Percentiles rank a stretch among this genome's conserved stretches.
Evolutionary conservation across 2,797 vertebrate genomes (phyloP).

Genomic region (Tapirus indicus): DNA sequence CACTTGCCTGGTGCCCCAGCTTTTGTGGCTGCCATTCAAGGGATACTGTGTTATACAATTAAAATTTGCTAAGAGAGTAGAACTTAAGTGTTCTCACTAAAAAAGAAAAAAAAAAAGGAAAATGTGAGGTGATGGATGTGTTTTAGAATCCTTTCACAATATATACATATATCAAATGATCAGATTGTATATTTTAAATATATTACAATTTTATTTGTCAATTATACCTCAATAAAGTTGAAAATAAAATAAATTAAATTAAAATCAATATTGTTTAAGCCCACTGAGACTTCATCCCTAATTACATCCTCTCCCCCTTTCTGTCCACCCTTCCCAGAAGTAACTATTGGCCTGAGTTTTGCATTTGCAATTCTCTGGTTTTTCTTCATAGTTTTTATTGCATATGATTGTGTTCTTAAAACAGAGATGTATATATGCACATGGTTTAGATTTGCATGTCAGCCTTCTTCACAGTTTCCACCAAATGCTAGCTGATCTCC

Average conservation of each 20-base stretch:
- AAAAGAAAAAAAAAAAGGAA: not conserved
- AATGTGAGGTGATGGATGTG: not conserved
- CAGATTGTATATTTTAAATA: not conserved
- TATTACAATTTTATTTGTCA: not conserved
- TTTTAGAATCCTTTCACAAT: not conserved
- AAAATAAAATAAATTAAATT: not conserved
- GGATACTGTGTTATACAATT: not conserved
- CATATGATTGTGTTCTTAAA: not conserved
- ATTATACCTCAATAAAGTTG: not conserved
- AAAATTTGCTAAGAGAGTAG: not conserved
- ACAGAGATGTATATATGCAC: not conserved
- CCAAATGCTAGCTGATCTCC: not conserved
- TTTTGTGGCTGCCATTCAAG: not conserved
- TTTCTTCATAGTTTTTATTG: conserved; percentile 40
- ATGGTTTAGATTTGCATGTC: not conserved
- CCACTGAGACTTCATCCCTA: not conserved
- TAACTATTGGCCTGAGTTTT: not conserved
- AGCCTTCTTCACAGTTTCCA: not conserved
- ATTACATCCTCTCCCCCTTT: not conserved
- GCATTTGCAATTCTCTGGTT: not conserved
- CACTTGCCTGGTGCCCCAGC: not conserved
- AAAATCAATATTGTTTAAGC: not conserved
- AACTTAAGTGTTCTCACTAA: not conserved
- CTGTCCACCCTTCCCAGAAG: not conserved
- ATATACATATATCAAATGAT: not conserved